Evolutionary conservation across 2,113 vertebrate genomes (phyloP).

Genomic region (Tretioscincus oriximinensis): DNA sequence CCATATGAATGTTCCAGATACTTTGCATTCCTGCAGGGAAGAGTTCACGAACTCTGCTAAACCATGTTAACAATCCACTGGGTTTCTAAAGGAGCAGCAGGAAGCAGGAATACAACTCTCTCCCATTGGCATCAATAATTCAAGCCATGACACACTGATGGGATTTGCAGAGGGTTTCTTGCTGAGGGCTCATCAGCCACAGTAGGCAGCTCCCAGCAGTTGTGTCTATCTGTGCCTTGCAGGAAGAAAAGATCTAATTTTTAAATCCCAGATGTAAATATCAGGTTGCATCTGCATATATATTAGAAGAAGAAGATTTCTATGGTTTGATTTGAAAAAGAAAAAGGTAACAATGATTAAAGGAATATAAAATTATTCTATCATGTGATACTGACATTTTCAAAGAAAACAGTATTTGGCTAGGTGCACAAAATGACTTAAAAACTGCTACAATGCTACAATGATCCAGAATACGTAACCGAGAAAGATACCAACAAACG

Average conservation of each 20-base stretch:
- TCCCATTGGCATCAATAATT: slow-evolving; percentile 79
- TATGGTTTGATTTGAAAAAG: background rate
- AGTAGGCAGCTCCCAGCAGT: slow-evolving; percentile 52
- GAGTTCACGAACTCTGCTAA: slow-evolving; percentile 81
- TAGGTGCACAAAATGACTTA: too few species aligned
- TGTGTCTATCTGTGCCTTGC: slow-evolving; percentile 38
- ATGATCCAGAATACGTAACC: too few species aligned
- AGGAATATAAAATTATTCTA: background rate
- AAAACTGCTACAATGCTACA: too few species aligned
- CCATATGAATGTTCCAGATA: slow-evolving; percentile 77
- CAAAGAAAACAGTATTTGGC: background rate
- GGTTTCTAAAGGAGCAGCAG: slow-evolving; percentile 80
- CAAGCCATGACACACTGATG: slow-evolving; percentile 70
- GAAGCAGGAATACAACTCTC: slow-evolving; percentile 76
- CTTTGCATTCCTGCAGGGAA: slow-evolving; percentile 78
- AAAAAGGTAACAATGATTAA: background rate
- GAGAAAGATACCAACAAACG: too few species aligned
- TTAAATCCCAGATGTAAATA: slow-evolving; percentile 50
- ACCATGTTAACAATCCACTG: slow-evolving; percentile 78
- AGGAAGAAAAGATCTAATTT: slow-evolving; percentile 42
- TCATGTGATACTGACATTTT: too few species aligned
- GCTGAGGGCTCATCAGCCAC: slow-evolving; percentile 47
- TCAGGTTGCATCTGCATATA: slow-evolving; percentile 16
- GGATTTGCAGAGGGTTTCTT: slow-evolving; percentile 66
- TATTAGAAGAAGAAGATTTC: background rate